phyloP scores from a whole-genome alignment of 53 echinoderm and acorn worm genomes.

The Actinopyga echinites region DNA sequence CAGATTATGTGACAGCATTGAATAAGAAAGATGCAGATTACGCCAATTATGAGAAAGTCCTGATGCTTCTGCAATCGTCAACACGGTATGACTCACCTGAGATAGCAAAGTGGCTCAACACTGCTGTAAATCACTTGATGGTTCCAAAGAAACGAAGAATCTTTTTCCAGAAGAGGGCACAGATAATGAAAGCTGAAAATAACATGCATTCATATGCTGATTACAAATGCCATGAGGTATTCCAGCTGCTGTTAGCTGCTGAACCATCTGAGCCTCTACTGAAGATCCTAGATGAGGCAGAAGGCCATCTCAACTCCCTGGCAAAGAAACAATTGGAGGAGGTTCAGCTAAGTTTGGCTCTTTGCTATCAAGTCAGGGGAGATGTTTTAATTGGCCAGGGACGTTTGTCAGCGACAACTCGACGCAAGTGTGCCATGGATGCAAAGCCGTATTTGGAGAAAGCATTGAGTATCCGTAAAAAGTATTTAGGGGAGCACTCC shows the following conservation, averaged over 20 bases:
- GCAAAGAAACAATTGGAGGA: slow-evolving; percentile 24
- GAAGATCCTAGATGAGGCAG: slow-evolving; percentile 66
- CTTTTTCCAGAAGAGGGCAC: slow-evolving; percentile 72
- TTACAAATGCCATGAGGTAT: slow-evolving; percentile 69
- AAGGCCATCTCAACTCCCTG: slow-evolving; percentile 50
- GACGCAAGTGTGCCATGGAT: slow-evolving; percentile 27
- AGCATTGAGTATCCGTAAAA: slow-evolving; percentile 58
- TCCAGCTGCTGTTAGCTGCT: slow-evolving; percentile 69
- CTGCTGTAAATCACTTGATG: slow-evolving; percentile 76
- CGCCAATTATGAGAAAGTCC: slow-evolving; percentile 43
- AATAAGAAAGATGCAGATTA: slow-evolving; percentile 45
- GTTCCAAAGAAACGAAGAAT: slow-evolving; percentile 64
- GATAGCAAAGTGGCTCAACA: slow-evolving; percentile 60
- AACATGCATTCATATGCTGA: slow-evolving; percentile 74
- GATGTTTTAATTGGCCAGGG: slow-evolving; percentile 58
- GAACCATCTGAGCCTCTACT: slow-evolving; percentile 62
- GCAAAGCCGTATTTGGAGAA: slow-evolving; percentile 62
- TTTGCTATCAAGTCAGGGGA: slow-evolving; percentile 69
- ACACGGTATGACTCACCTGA: slow-evolving; percentile 35
- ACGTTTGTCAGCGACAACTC: neutral
- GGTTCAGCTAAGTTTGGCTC: slow-evolving; percentile 73
- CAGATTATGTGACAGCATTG: slow-evolving; percentile 28
- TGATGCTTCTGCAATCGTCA: slow-evolving; percentile 30
- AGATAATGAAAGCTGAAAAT: slow-evolving; percentile 55
- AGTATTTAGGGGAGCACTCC: slow-evolving; percentile 68